A percentile compares a stretch with the other conserved stretches of the same genome.
phyloP scores from a whole-genome alignment of 2,113 vertebrate species.

The Ariopsis seemanni region DNA sequence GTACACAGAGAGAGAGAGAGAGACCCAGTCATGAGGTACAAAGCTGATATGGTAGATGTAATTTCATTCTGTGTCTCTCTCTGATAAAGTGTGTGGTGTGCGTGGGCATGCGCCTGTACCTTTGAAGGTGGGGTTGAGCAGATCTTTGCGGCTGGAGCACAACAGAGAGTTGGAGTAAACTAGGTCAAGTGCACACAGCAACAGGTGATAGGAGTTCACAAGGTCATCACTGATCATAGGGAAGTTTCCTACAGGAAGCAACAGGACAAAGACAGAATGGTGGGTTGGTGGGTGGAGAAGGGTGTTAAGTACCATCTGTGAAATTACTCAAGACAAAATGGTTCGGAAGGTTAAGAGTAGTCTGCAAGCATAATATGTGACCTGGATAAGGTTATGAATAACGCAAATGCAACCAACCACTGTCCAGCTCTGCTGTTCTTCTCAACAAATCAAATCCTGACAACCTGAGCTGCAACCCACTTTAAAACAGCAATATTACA shows the following conservation, averaged over 20 bases:
- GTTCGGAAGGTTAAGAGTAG: neutral
- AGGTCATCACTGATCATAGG: slow-evolving; percentile 96
- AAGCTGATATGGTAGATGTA: slow-evolving; percentile 13
- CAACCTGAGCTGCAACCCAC: slow-evolving; percentile 2
- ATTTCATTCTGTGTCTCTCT: neutral
- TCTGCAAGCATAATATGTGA: neutral
- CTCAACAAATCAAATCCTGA: slow-evolving; percentile 10
- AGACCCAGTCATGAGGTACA: neutral
- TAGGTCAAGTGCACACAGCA: slow-evolving; percentile 89
- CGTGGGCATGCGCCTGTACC: slow-evolving; percentile 67
- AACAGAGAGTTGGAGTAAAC: slow-evolving; percentile 89
- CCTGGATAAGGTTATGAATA: neutral
- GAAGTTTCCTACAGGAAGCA: slow-evolving; percentile 82
- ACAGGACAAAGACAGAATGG: neutral
- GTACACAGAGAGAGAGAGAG: slow-evolving; percentile 7
- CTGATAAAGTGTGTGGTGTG: neutral
- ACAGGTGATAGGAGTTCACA: slow-evolving; percentile 94
- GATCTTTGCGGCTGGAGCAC: slow-evolving; percentile 85
- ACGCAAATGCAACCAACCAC: neutral
- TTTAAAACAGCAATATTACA: slow-evolving; percentile 3
- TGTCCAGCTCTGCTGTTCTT: neutral
- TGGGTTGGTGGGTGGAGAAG: neutral
- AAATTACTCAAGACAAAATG: neutral
- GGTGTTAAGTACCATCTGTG: neutral
- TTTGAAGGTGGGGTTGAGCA: slow-evolving; percentile 86